Evolutionary conservation across 2,797 vertebrate genomes (phyloP).

Genomic region (Acanthiza pusilla): DNA sequence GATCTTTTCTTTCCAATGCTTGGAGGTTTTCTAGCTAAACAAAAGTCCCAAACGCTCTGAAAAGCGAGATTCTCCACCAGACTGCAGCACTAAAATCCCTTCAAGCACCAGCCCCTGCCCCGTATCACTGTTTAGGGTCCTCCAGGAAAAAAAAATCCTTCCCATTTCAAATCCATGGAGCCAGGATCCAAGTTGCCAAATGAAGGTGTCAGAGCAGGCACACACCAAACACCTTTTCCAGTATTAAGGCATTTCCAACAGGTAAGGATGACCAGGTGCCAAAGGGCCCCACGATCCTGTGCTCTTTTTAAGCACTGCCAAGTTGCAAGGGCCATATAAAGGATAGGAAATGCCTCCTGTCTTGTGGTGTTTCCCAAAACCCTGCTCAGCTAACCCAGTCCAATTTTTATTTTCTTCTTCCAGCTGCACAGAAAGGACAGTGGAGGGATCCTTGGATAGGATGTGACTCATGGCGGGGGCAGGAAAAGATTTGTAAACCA

Average conservation of each 20-base stretch:
- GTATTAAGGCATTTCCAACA: neutral
- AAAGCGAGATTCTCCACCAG: neutral
- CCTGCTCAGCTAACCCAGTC: neutral
- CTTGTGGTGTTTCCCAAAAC: neutral
- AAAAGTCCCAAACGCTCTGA: neutral
- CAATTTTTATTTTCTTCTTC: neutral
- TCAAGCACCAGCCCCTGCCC: neutral
- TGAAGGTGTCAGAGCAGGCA: neutral
- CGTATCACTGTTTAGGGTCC: neutral
- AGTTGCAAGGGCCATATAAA: neutral
- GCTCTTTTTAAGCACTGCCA: neutral
- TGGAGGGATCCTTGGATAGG: neutral
- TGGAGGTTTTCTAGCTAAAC: conserved; percentile 10
- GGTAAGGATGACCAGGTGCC: neutral
- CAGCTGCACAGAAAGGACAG: neutral
- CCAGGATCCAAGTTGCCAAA: neutral
- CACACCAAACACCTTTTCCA: neutral
- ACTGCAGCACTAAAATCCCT: neutral
- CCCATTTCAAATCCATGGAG: neutral
- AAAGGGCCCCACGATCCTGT: neutral
- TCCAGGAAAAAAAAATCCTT: neutral
- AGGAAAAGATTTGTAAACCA: neutral
- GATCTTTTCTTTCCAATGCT: conserved; percentile 43
- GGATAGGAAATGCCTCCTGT: neutral
- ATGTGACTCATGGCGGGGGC: neutral